A percentile compares a stretch with the other conserved stretches of the same genome.
Evolutionary conservation across 2,113 vertebrate species (phyloP).

Genomic region (Oreotrochilus melanogaster): DNA sequence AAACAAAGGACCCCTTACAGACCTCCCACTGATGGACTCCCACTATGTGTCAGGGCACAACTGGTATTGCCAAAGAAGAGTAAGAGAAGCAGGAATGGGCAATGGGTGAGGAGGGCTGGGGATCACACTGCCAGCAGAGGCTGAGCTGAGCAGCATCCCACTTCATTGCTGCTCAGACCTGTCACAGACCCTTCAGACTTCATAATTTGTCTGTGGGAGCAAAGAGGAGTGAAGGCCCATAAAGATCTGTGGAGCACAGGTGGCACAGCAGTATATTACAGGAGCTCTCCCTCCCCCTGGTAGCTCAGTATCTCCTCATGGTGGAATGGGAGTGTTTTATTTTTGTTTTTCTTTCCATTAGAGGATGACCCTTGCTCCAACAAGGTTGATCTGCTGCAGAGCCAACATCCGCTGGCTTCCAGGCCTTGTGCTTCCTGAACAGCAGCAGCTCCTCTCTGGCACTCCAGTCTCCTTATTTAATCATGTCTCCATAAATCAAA

Average conservation of each 20-base stretch:
- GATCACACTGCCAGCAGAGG: accelerated
- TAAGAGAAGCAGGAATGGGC: neutral
- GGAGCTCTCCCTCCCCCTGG: slow-evolving; percentile 9
- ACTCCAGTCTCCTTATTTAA: slow-evolving; percentile 31
- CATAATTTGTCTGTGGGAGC: slow-evolving; percentile 4
- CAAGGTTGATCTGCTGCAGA: slow-evolving; percentile 12
- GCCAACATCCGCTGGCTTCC: slow-evolving; percentile 10
- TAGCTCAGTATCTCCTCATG: slow-evolving; percentile 33
- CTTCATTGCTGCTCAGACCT: neutral
- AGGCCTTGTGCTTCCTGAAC: neutral
- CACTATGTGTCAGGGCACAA: neutral
- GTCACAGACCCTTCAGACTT: neutral
- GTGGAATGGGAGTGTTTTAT: slow-evolving; percentile 34
- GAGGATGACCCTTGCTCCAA: slow-evolving; percentile 48
- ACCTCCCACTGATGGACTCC: neutral
- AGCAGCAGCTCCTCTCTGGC: slow-evolving; percentile 15
- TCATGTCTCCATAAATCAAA: slow-evolving; percentile 45
- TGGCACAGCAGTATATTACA: neutral
- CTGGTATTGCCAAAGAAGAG: neutral
- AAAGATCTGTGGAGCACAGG: neutral
- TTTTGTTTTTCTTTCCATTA: slow-evolving; percentile 70
- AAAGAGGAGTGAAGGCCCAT: neutral
- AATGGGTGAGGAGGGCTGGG: neutral
- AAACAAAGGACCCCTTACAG: neutral
- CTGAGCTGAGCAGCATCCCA: neutral